A percentile compares a stretch with the other conserved stretches of the same genome.
Conservation (phyloP, 2,797 vertebrate species). For the Myotis pilosus region DNA sequence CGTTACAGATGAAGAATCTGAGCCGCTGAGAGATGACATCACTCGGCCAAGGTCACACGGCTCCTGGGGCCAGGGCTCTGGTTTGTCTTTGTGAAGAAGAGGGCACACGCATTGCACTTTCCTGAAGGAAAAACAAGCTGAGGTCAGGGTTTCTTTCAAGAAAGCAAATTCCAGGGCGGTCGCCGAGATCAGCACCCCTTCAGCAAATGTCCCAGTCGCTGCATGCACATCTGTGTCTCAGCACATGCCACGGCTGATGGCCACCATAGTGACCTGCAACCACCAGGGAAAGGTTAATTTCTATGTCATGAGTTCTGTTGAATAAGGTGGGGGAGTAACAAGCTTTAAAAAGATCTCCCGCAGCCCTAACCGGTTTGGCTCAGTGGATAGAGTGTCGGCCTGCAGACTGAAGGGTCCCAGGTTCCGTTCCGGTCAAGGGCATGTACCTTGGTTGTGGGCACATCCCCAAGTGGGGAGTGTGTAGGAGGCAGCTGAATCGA, state of each 20-base stretch:
- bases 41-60: constrained; percentile 27
- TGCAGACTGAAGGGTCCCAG: no score
- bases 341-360: neutral
- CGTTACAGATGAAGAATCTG: constrained; percentile 19
- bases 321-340: neutral
- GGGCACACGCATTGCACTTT: neutral
- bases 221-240: neutral
- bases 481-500: no score
- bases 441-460: no score
- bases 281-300: neutral
- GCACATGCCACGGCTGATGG: neutral
- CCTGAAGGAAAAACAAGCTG: constrained; percentile 53
- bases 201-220: neutral
- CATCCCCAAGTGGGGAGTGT: no score
- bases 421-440: no score
- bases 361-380: no score
- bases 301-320: neutral
- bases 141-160: constrained; percentile 54
- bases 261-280: neutral
- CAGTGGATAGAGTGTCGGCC: no score
- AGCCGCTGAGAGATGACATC: neutral
- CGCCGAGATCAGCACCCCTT: constrained; percentile 29
- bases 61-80: neutral
- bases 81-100: constrained; percentile 44
- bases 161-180: constrained; percentile 43